Evolutionary conservation across 2,888 invertebrate genomes (phyloP), one percentile per base, ranked within the genome.

Genomic region (Baronia brevicornis): DNA sequence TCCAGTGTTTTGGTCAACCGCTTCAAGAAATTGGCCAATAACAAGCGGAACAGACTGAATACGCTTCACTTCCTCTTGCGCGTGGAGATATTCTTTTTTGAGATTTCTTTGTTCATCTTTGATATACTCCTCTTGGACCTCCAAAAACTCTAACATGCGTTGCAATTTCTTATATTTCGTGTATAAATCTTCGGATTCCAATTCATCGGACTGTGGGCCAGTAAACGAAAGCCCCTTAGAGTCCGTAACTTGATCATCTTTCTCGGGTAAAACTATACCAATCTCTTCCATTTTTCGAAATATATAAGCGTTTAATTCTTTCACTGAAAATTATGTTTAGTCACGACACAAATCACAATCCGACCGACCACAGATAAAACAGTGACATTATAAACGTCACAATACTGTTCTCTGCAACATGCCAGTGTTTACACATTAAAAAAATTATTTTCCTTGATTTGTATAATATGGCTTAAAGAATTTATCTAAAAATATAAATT

Each of bases 1-100:
- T 39, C 98, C 99, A 45, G 98, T 98, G 64, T 99, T 98, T 69
- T 97, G 98, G 77, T 99, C 99, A 18, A 99, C 98, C 39, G 99
- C 98, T 84, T 99, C 99, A 48, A 99, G 86, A 73, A 99, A 99
- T 74, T 99, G 99, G 1, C 99, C 99, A 66, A 99, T 99, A 1
- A 99, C 98, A 31, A 99, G 86, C 1, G 99, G 99, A 10, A 99
- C 99, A 41, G 98, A 98, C 67, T 99, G 98, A 60, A 99, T 99
- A 22, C 98, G 90, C 70, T 99, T 99, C 1, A 99, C 98, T 84
- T 96, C 95, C 62, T 95, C 95, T 62, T 99, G 98, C 1, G 99
- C 99, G 77, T 99, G 99, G 1, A 99, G 86, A 73, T 98, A 97
- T 72, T 99, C 99, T 58, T 99, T 99, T 69, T 98, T 98, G 33